Evolutionary conservation across 2,888 invertebrate species (phyloP).

Genomic region (Micropterix aruncella): DNA sequence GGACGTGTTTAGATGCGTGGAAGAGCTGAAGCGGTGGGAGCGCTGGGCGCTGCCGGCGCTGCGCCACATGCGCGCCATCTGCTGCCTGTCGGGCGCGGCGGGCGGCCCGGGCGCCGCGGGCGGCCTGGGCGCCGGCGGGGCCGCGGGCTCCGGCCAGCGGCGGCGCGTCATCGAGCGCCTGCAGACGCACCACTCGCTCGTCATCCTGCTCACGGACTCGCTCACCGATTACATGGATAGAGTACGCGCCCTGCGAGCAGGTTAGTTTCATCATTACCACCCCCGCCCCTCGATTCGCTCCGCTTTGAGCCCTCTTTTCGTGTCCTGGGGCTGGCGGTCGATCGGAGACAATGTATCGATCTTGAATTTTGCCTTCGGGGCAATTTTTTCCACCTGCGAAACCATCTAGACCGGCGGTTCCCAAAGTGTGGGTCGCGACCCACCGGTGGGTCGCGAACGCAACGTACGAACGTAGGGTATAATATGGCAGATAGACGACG

Average conservation of each 20-base stretch:
- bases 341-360: too few species aligned
- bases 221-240: slow-evolving; percentile 83
- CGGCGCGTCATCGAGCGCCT: slow-evolving; percentile 77
- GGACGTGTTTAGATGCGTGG: slow-evolving; percentile 72
- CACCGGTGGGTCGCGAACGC: too few species aligned
- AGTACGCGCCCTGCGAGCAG: slow-evolving; percentile 43
- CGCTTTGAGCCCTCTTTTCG: too few species aligned
- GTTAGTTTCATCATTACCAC: too few species aligned
- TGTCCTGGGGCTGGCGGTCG: too few species aligned
- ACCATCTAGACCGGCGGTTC: too few species aligned
- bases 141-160: slow-evolving; percentile 27
- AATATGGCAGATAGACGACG: too few species aligned
- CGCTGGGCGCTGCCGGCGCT: slow-evolving; percentile 90
- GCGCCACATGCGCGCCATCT: slow-evolving; percentile 92
- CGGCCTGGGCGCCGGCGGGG: slow-evolving; percentile 14
- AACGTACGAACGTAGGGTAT: too few species aligned
- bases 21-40: slow-evolving; percentile 76
- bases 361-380: too few species aligned
- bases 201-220: slow-evolving; percentile 87
- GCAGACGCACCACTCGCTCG: slow-evolving; percentile 83
- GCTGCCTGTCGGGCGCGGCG: slow-evolving; percentile 61
- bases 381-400: too few species aligned
- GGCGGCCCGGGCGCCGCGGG: slow-evolving; percentile 16
- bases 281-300: too few species aligned
- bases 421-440: too few species aligned